Base-by-base conservation (phyloP, 2,113 vertebrate species). In the Oreotrochilus melanogaster region DNA sequence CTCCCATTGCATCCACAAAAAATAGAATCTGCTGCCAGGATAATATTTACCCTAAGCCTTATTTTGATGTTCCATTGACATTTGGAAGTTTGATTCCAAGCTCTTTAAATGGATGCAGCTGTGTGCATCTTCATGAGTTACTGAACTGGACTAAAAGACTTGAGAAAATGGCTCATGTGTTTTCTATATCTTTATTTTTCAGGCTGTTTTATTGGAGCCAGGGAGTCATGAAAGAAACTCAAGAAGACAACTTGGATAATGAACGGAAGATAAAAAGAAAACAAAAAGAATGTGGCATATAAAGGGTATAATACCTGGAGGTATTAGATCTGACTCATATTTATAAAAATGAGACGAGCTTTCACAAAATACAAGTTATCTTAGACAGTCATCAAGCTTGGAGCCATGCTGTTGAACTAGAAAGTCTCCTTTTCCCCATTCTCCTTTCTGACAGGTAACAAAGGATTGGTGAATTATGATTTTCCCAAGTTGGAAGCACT, bases 361-460 rank as follows among this genome's bases (percentile, higher is more conserved):
- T 93, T 97, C 94, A 96, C 93, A 80, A 96, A 97, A 88, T 93
- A 96, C 96, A 96, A 96, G 75, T 95, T 97, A 60, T 95, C 94
- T 96, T 94, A 97, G 94, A 89, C 92, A 95, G 94, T 94, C 96
- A 89, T 96, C 96, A 97, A 97, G 84, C 93, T 97, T 97, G 95
- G 97, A 98, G 96, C 97, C 97, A 98, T 97, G 97, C 97, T 97
- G 95, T 97, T 95, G 95, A 98, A 97, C 97, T 98, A 98, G 97
- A 97, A 97, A 98, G 85, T 82, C 94, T 95, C 89, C 56, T 94
- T 94, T 94, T 96, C 92, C 95, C 91, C 88, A 85, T 78, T 87
- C 93, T 93, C 89, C 95, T 94, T 97, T 96, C 93, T 96, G 95
- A 95, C 95, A 98, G 96, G 97, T 98, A 94, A 96, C 97, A 85